Evolutionary conservation across 1,140 invertebrate species (phyloP), one percentile per base, ranked within the genome.

Genomic region (Batillaria attramentaria): DNA sequence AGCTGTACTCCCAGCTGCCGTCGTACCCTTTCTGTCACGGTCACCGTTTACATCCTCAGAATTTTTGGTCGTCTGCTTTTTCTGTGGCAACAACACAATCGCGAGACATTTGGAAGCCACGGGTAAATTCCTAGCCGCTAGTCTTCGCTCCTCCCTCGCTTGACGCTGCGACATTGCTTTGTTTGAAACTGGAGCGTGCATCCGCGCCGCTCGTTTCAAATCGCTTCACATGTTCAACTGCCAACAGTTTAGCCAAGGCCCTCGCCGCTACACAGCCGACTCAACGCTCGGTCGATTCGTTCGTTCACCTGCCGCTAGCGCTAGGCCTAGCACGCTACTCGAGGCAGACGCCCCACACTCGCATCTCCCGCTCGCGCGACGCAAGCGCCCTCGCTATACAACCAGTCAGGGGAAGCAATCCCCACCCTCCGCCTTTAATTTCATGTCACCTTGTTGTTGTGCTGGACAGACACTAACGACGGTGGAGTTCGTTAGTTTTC

Each of bases 91-190:
- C 73, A 83, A 80, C 75, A 87, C 84, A 75, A 87, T 87, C 5
- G 83, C 85, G 33, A 87, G 62, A 74, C 85, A 87, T 68, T 84
- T 84, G 20, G 85, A 83, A 24, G 83, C 83, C 50, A 87, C 85
- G 20, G 83, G 65, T 43, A 80, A 72, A 75, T 84, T 80, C 16
- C 46, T n/a, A 4, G 43, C 31, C 31, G 18, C 31, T 35, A 37
- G 54, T 62, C 54, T 57, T 35, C 24, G 37, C 37, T 75, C 73
- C 42, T 75, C 73, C 57, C 57, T 75, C 35, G 54, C n/a, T 39
- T 75, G 73, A 75, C 73, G 73, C 39, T 60, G 73, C 54, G 73
- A 75, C 73, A 75, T 75, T 62, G 73, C 73, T 75, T 75, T 60
- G 73, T 75, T 75, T 60, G 50, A 62, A 74, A 60, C 50, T 37